phyloP scores from a whole-genome alignment of 2,113 vertebrate species.

The Pachyramphus minor region DNA sequence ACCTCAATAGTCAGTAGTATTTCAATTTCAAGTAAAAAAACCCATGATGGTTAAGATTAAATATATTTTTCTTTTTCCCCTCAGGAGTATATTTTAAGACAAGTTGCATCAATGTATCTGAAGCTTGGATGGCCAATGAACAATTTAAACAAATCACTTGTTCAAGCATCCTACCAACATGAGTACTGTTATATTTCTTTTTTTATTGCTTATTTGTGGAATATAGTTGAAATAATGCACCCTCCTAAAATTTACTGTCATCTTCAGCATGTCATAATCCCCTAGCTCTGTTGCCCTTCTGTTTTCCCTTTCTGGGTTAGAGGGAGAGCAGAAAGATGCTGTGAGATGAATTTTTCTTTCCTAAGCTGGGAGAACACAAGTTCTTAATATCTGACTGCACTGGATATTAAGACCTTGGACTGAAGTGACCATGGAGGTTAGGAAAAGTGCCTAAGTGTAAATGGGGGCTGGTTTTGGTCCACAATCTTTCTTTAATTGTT shows the following conservation, averaged over 20 bases:
- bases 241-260: neutral
- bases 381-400: slow-evolving; percentile 6
- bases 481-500: neutral
- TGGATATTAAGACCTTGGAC: neutral
- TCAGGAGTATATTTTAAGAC: slow-evolving; percentile 93
- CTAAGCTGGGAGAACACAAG: slow-evolving; percentile 2
- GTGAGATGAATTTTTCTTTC: neutral
- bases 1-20: neutral
- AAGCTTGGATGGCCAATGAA: slow-evolving; percentile 91
- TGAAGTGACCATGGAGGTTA: neutral
- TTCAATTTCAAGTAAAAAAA: neutral
- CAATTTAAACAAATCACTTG: slow-evolving; percentile 81
- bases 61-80: neutral
- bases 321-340: neutral
- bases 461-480: neutral
- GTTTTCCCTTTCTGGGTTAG: neutral
- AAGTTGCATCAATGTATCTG: slow-evolving; percentile 90
- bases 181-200: slow-evolving; percentile 78
- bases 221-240: neutral
- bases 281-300: neutral
- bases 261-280: neutral
- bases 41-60: neutral
- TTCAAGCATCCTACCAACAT: slow-evolving; percentile 89
- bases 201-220: neutral
- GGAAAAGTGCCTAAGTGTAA: neutral